Percentiles rank a stretch among this genome's conserved stretches.
Conservation (phyloP, 1,140 invertebrate genomes). For the Microplitis mediator region DNA sequence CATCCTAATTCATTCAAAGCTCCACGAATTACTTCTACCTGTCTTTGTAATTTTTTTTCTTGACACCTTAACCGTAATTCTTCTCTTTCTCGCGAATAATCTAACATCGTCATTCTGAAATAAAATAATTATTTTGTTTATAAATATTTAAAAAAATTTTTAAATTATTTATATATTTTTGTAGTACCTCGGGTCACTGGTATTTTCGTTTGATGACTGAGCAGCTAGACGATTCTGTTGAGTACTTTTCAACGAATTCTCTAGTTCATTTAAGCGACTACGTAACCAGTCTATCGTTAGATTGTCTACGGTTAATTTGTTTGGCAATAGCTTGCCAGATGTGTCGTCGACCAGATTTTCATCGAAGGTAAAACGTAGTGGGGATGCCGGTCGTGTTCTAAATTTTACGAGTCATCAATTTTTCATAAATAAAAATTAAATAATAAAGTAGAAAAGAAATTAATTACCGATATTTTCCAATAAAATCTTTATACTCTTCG, state of each 20-base stretch:
- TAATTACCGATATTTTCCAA: constrained; percentile 78
- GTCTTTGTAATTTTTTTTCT: constrained; percentile 79
- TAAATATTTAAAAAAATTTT: neutral
- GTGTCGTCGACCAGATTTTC: constrained; percentile 82
- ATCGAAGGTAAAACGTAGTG: constrained; percentile 82
- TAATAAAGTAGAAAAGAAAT: neutral
- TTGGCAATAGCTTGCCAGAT: constrained; percentile 78
- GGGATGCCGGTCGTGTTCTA: constrained; percentile 75
- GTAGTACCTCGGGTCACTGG: constrained; percentile 48
- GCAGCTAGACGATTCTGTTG: constrained; percentile 52
- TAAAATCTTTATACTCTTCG: constrained; percentile 83
- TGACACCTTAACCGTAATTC: constrained; percentile 73
- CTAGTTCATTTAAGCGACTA: constrained; percentile 77
- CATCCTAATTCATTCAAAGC: constrained; percentile 85
- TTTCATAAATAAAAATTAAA: constrained; percentile 3
- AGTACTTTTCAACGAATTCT: constrained; percentile 62
- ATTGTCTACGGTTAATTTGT: constrained; percentile 88
- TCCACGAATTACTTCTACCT: constrained; percentile 80
- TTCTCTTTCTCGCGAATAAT: constrained; percentile 61
- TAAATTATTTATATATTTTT: constrained; percentile 1
- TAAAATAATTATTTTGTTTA: neutral
- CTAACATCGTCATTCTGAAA: constrained; percentile 36
- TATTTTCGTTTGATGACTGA: constrained; percentile 49
- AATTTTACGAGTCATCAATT: constrained; percentile 9
- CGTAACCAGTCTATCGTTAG: constrained; percentile 86